Evolutionary conservation across 2,797 vertebrate species (phyloP), one percentile per base, ranked within the genome.

Genomic region (Acrocephalus scirpaceus): DNA sequence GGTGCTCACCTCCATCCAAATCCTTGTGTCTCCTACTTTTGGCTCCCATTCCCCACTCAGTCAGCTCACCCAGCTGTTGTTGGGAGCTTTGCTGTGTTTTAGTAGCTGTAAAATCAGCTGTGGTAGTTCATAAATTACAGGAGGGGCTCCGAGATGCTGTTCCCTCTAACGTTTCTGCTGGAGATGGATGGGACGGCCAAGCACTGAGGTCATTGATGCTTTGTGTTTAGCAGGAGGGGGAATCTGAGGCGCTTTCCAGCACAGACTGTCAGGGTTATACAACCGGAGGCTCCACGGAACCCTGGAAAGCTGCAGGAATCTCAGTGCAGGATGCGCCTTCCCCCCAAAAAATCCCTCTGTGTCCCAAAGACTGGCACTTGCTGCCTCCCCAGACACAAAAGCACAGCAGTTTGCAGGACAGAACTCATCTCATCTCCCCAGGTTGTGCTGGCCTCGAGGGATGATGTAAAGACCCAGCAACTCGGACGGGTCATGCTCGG

Each of bases 131-230:
- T 85, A 47, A 90, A 53, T 91, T 29, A 54, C 4, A 18, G 91
- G 72, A 87, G 61, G 36, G 48, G 61, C 6, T 61, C 38, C 4
- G 71, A 50, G 86, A 74, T 61, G 57, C 54, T 79, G 17, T 21
- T 93, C n/a, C 47, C 80, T 90, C 76, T 17, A 22, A 92, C 16
- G 1, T 75, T 92, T 90, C 66, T 88, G 86, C 30, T 90, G 94
- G 88, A 66, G 74, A 16, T 30, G 80, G 91, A 90, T 7, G 56
- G 85, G 77, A 29, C 0, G 1, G 94, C 88, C 95, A 94, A 96
- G 79, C 87, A 6, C 77, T 92, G 95, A 95, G 90, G 74, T 95
- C 93, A 94, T 1, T 13, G 74, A 9, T 54, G 86, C 69, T 89
- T 42, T 57, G 53, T 74, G 74, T 87, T 90, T 8, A 81, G 83